Percentiles rank a stretch among this genome's conserved stretches.
Evolutionary conservation across 2,113 vertebrate species (phyloP).

Genomic region (Poecilia latipinna): DNA sequence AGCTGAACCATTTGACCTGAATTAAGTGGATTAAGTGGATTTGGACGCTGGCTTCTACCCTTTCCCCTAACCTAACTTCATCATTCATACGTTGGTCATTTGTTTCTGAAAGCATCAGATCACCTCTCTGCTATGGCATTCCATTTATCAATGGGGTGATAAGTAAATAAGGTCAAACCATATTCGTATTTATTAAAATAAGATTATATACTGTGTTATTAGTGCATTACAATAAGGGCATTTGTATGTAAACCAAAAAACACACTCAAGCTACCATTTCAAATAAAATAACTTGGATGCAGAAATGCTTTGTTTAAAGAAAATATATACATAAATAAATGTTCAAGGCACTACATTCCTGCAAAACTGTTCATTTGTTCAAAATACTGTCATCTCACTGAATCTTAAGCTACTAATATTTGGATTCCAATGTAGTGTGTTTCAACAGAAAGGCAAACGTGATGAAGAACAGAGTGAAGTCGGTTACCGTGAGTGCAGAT

Average conservation of each 20-base stretch:
- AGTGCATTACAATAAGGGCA: constrained; percentile 76
- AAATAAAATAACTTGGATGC: constrained; percentile 75
- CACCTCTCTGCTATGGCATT: constrained; percentile 67
- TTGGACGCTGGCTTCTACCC: constrained; percentile 60
- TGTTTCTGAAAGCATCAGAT: constrained; percentile 69
- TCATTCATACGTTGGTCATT: constrained; percentile 46
- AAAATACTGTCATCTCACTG: constrained; percentile 57
- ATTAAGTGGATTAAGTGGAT: constrained; percentile 49
- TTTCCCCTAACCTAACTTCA: constrained; percentile 4
- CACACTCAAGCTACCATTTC: constrained; percentile 61
- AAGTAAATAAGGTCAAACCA: constrained; percentile 72
- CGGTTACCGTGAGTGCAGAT: constrained; percentile 62
- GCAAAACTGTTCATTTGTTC: constrained; percentile 71
- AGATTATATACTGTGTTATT: constrained; percentile 80
- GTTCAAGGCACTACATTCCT: constrained; percentile 92
- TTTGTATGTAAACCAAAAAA: constrained; percentile 71
- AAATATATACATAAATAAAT: constrained; percentile 71
- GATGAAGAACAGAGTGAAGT: constrained; percentile 46
- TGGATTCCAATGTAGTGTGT: constrained; percentile 74
- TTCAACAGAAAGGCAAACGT: constrained; percentile 53
- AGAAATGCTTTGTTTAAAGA: constrained; percentile 77
- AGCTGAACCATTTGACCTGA: constrained; percentile 69
- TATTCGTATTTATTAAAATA: constrained; percentile 69
- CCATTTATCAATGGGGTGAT: constrained; percentile 66
- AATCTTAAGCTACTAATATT: constrained; percentile 56